Percentiles rank a stretch among this genome's conserved stretches.
These are phyloP conservation scores for Caenorhabditis japonica DNA, from an alignment of 2,888 invertebrate genomes.

Conservation along the genomic window DNA sequence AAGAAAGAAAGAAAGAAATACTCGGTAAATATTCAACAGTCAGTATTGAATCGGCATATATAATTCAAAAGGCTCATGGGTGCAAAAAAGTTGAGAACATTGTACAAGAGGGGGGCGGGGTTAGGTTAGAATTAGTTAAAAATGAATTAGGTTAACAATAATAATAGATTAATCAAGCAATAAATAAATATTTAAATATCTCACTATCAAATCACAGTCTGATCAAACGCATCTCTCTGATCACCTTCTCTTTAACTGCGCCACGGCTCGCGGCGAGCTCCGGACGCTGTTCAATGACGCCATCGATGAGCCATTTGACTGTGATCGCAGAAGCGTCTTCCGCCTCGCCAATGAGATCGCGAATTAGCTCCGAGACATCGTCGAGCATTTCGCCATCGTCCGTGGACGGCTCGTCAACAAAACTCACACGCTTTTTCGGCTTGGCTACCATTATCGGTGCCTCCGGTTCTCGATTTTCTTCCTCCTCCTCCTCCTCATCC, in stretches of 20 bases:
- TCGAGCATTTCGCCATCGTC: background rate
- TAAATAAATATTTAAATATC: no score
- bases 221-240: background rate
- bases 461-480: no score
- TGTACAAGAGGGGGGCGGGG: no score
- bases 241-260: background rate
- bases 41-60: no score
- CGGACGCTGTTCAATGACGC: conserved; percentile 7
- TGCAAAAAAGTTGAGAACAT: no score
- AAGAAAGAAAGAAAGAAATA: no score
- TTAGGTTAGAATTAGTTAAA: no score
- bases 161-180: no score
- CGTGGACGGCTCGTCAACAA: conserved; percentile 2
- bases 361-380: background rate
- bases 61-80: no score
- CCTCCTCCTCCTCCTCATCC: conserved; percentile 3
- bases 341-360: background rate
- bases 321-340: conserved; percentile 1
- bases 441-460: background rate
- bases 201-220: no score
- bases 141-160: no score
- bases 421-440: conserved; percentile 20
- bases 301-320: background rate
- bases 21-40: no score
- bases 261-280: background rate